Conservation (phyloP, 2,888 invertebrate genomes). For the Calameuta pallipes region DNA sequence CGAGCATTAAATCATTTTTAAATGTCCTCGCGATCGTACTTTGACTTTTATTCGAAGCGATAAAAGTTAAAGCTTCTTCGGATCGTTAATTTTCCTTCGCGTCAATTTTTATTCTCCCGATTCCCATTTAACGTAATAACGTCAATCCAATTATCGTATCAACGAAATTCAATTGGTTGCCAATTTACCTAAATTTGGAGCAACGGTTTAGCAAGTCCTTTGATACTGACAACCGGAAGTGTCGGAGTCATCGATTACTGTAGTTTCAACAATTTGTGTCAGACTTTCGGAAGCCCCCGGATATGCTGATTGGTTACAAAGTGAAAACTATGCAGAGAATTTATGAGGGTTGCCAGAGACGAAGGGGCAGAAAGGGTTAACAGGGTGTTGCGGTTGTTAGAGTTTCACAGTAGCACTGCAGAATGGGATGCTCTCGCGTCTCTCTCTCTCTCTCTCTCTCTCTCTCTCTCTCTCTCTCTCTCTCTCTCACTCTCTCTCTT, state of each 20-base stretch:
- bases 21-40: slow-evolving; percentile 45
- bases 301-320: slow-evolving; percentile 25
- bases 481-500: not conserved
- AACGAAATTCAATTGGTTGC: not conserved
- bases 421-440: not conserved
- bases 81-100: slow-evolving; percentile 16
- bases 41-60: slow-evolving; percentile 46
- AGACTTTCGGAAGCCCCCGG: not conserved
- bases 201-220: not conserved
- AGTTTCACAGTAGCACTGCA: not conserved
- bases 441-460: too few relatives aligned
- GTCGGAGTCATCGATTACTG: not conserved
- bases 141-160: not conserved
- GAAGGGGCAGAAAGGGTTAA: not conserved
- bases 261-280: not conserved
- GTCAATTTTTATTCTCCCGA: not conserved
- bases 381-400: not conserved
- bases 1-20: slow-evolving; percentile 56
- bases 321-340: slow-evolving; percentile 47
- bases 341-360: slow-evolving; percentile 21
- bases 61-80: slow-evolving; percentile 29
- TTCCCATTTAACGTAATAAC: not conserved
- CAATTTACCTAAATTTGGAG: not conserved
- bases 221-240: not conserved
- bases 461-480: too few relatives aligned